Evolutionary conservation across 2,888 invertebrate species (phyloP), one percentile per base, ranked within the genome.

Genomic region (Aporophyla lueneburgensis): DNA sequence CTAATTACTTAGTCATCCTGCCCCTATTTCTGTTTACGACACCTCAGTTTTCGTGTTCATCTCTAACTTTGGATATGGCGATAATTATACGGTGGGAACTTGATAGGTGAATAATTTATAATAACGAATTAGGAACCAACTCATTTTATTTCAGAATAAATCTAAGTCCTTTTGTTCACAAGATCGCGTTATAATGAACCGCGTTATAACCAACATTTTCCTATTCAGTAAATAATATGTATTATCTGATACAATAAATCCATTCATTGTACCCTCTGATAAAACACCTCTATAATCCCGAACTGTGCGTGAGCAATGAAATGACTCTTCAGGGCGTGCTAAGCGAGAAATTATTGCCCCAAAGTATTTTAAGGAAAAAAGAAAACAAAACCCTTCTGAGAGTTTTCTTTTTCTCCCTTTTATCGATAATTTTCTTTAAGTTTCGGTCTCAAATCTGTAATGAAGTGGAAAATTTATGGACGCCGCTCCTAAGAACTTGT

Each of bases 291-390:
- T 88, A 90, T 90, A 92, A 91, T 92, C 89, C 87, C 84, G 85
- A 90, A 89, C 85, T 89, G 89, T 88, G 89, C 92, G 91, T 91
- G 92, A 92, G 87, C 84, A 90, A 90, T 90, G 84, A 91, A 93
- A 95, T 91, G 91, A 92, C 92, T 93, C 94, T 93, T 91, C 84
- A 87, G 94, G 94, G 95, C 90, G 92, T 92, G 91, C 92, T 95
- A 89, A 92, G 89, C 89, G 92, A 87, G 89, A 93, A 94, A 93
- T 93, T 93, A 94, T 94, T 92, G 89, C 91, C 84, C 89, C 81
- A 84, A 90, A 90, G 91, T 92, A 93, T 93, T 93, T 93, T 89
- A 91, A 92, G 91, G 92, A 91, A 91, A 92, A 92, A 87, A 89
- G 88, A 86, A 90, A 91, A 91, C 89, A 92, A 92, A 91, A 88